Percentiles rank a stretch among this genome's conserved stretches.
Conservation (phyloP, 2,797 vertebrate genomes). For the Microchirus variegatus region DNA sequence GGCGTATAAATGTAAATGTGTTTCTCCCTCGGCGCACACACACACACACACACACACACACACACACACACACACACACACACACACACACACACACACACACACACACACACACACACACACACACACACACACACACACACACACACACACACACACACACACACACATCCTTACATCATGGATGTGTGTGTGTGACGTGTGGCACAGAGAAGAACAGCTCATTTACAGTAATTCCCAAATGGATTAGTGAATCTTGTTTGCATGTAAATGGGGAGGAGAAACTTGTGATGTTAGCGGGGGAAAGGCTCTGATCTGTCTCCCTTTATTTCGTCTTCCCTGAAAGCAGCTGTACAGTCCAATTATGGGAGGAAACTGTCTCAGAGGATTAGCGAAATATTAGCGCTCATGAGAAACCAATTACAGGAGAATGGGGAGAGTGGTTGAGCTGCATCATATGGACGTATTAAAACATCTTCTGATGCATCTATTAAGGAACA, state of each 20-base stretch:
- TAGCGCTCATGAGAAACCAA: slow-evolving; percentile 29
- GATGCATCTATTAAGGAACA: neutral
- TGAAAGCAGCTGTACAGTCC: slow-evolving; percentile 1
- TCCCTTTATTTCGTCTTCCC: neutral
- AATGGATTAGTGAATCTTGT: slow-evolving; percentile 37
- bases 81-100: too few species aligned
- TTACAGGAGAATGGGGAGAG: slow-evolving; percentile 26
- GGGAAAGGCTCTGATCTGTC: slow-evolving; percentile 20
- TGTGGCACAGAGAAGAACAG: slow-evolving; percentile 22
- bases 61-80: too few species aligned
- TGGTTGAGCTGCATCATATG: slow-evolving; percentile 16
- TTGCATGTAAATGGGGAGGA: slow-evolving; percentile 42
- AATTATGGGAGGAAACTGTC: neutral
- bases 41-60: too few species aligned
- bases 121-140: too few species aligned
- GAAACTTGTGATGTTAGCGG: slow-evolving; percentile 10
- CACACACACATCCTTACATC: too few species aligned
- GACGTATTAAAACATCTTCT: neutral
- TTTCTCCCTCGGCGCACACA: slow-evolving; percentile 10
- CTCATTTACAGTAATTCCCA: slow-evolving; percentile 47
- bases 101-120: too few species aligned
- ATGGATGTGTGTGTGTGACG: slow-evolving; percentile 13
- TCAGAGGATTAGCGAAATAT: slow-evolving; percentile 23
- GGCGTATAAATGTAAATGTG: slow-evolving; percentile 23
- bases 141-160: too few species aligned